Evolutionary conservation across 64 coral and sea anemone genomes (phyloP).

Genomic region (Orbicella faveolata): DNA sequence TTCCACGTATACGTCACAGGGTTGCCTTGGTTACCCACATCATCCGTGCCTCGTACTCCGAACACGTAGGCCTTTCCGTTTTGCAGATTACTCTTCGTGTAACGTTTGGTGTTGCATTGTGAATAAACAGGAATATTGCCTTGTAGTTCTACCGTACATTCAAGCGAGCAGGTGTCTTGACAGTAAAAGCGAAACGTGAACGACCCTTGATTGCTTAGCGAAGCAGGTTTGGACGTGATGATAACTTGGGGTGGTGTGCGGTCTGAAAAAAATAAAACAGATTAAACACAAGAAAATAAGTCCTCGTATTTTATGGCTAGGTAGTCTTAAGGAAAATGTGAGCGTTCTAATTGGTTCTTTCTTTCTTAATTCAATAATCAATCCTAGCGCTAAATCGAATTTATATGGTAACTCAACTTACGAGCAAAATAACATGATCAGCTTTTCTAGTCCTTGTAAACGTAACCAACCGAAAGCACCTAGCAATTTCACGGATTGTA

Average conservation of each 20-base stretch:
- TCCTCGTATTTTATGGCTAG: neutral
- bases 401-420: neutral
- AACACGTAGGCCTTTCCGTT: conserved; percentile 53
- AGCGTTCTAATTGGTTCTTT: neutral
- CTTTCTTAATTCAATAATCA: no score
- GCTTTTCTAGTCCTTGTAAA: neutral
- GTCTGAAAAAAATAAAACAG: conserved; percentile 27
- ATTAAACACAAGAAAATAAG: neutral
- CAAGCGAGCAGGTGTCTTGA: conserved; percentile 41
- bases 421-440: neutral
- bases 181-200: conserved; percentile 52
- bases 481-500: neutral
- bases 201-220: conserved; percentile 37
- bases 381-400: no score
- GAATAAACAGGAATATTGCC: conserved; percentile 43
- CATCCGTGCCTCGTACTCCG: conserved; percentile 48
- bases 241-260: conserved; percentile 54
- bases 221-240: conserved; percentile 54
- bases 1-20: neutral
- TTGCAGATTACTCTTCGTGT: no score
- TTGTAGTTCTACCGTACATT: conserved; percentile 34
- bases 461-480: neutral
- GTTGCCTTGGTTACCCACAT: conserved; percentile 63
- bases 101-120: conserved; percentile 25
- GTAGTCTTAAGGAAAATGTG: neutral